Conservation (phyloP, 92 coral and sea anemone species). For the Umimayanthus chanpuru region DNA sequence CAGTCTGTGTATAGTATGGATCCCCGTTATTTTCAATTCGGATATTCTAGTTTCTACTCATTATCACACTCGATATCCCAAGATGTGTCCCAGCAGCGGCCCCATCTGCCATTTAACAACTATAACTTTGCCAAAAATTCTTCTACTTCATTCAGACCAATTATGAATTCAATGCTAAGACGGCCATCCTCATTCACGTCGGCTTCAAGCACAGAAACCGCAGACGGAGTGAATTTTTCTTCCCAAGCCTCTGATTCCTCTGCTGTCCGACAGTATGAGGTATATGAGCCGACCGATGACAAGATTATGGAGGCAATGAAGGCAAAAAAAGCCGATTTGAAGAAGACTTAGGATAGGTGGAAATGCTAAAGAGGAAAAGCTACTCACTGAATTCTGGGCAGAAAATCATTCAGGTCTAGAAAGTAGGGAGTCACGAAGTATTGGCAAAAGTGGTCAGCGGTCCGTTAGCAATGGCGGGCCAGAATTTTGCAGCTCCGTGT, state of each 20-base stretch:
- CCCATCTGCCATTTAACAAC: conserved; percentile 31
- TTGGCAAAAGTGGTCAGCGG: neutral
- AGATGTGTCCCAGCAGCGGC: conserved; percentile 31
- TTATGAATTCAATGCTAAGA: conserved; percentile 25
- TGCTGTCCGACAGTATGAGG: conserved; percentile 10
- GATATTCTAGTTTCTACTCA: conserved; percentile 24
- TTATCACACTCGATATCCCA: conserved; percentile 23
- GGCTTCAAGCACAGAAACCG: neutral
- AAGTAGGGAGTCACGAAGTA: neutral
- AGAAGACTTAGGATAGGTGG: conserved; percentile 7
- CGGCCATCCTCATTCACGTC: conserved; percentile 16
- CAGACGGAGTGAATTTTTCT: neutral
- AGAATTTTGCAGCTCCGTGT: too few relatives aligned
- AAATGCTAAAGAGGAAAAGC: neutral
- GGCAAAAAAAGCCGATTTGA: neutral
- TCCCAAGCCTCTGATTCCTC: neutral
- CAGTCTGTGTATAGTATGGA: conserved; percentile 30
- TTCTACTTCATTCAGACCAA: conserved; percentile 8
- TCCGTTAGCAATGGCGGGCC: too few relatives aligned
- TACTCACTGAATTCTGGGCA: neutral
- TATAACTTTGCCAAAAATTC: conserved; percentile 17
- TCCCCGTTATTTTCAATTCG: conserved; percentile 28
- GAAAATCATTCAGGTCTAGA: conserved; percentile 14
- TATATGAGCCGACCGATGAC: neutral
- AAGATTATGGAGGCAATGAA: too few relatives aligned